Evolutionary conservation across 2,113 vertebrate genomes (phyloP).

Genomic region (Paratilapia polleni): DNA sequence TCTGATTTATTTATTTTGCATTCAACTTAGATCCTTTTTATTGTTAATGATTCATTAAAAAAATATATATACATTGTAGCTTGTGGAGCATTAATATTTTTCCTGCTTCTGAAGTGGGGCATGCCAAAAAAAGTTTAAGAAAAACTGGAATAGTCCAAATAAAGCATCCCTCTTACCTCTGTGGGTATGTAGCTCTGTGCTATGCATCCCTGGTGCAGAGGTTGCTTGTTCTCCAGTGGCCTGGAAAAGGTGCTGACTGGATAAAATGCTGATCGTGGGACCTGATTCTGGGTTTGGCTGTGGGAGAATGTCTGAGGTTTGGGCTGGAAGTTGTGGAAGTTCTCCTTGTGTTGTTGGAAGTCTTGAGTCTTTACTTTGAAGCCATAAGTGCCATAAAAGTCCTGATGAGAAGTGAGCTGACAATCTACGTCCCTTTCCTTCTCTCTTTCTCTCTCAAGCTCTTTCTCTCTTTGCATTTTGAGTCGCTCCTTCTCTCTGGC

Average conservation of each 20-base stretch:
- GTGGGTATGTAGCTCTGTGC: constrained; percentile 65
- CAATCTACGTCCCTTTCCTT: constrained; percentile 19
- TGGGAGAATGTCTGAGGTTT: constrained; percentile 1
- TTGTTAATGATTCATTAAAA: too few species aligned
- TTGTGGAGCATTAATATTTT: background rate
- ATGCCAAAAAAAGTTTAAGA: background rate
- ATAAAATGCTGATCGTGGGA: constrained; percentile 77
- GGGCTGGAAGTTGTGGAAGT: constrained; percentile 13
- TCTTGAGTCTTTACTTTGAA: constrained; percentile 16
- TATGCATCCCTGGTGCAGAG: constrained; percentile 34
- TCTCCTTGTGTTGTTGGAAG: constrained; percentile 30
- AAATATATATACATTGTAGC: too few species aligned
- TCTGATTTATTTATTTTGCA: too few species aligned
- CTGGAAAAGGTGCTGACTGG: constrained; percentile 52
- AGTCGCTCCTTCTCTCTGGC: constrained; percentile 35
- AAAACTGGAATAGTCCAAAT: background rate
- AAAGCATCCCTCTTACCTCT: constrained; percentile 68
- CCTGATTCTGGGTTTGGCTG: constrained; percentile 56
- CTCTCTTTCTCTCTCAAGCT: constrained; percentile 22
- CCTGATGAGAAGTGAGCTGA: constrained; percentile 22
- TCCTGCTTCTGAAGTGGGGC: background rate
- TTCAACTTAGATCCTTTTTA: too few species aligned
- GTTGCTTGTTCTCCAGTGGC: constrained; percentile 32
- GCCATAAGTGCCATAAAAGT: constrained; percentile 25
- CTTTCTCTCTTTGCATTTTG: constrained; percentile 35